These are phyloP conservation scores for Phycodurus eques DNA, from an alignment of 2,113 vertebrate species.

Conservation along the genomic window DNA sequence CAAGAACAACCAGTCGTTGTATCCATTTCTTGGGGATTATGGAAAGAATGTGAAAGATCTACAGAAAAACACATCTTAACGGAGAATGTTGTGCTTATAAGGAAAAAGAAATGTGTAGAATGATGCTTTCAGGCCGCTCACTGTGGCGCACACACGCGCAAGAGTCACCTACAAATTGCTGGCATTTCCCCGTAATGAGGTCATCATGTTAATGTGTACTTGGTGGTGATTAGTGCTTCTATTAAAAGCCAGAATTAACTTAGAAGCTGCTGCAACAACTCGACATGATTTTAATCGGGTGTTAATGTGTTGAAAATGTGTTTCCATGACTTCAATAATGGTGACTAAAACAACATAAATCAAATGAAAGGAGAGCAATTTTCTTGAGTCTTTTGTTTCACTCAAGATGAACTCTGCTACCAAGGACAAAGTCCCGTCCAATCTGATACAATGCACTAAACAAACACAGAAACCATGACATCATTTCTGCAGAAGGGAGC, in stretches of 20 bases:
- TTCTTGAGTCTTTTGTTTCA: slow-evolving; percentile 16
- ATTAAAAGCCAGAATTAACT: slow-evolving; percentile 56
- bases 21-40: slow-evolving; percentile 34
- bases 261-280: slow-evolving; percentile 27
- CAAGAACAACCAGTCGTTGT: slow-evolving; percentile 12
- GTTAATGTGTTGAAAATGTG: slow-evolving; percentile 1
- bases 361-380: not conserved
- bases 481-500: slow-evolving; percentile 53
- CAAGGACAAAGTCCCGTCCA: slow-evolving; percentile 44
- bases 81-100: not conserved
- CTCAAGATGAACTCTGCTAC: slow-evolving; percentile 40
- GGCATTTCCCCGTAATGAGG: slow-evolving; percentile 55
- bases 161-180: slow-evolving; percentile 39
- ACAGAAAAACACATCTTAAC: slow-evolving; percentile 25
- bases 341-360: not conserved
- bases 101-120: slow-evolving; percentile 21
- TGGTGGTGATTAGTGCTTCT: slow-evolving; percentile 55
- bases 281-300: slow-evolving; percentile 4
- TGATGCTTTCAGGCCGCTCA: slow-evolving; percentile 16
- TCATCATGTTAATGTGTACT: slow-evolving; percentile 59
- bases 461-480: slow-evolving; percentile 68
- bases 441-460: slow-evolving; percentile 60
- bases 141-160: not conserved
- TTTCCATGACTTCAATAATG: not conserved
- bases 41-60: slow-evolving; percentile 24